phyloP scores from a whole-genome alignment of 1,140 invertebrate species.

The Plutomurus gul region DNA sequence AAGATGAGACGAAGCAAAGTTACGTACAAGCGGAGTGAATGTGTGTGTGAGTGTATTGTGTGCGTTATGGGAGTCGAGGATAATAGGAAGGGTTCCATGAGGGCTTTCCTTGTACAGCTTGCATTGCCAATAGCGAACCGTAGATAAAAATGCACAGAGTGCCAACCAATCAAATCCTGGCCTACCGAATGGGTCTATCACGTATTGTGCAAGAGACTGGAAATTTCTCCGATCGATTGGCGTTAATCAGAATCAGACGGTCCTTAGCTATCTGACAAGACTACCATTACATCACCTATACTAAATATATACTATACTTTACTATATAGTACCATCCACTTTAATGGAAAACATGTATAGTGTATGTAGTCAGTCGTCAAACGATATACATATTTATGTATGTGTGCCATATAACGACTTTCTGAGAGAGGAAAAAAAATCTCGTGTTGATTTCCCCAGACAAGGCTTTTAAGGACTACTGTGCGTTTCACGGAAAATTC shows the following conservation, averaged over 20 bases:
- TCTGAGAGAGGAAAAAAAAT: not conserved
- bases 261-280: conserved; percentile 14
- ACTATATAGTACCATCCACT: no score
- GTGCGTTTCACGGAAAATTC: not conserved
- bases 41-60: not conserved
- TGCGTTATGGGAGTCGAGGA: conserved; percentile 31
- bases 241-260: conserved; percentile 26
- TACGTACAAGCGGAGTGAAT: no score
- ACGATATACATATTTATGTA: no score
- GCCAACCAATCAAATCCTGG: conserved; percentile 28
- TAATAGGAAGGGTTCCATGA: conserved; percentile 33
- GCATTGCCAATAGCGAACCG: conserved; percentile 31
- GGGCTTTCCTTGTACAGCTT: conserved; percentile 18
- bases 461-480: not conserved
- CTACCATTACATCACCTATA: not conserved
- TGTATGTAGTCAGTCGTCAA: no score
- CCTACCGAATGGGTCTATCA: conserved; percentile 33
- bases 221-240: conserved; percentile 36
- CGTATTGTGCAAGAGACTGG: conserved; percentile 19
- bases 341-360: no score
- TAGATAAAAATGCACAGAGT: conserved; percentile 30
- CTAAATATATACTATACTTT: no score
- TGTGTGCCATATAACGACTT: no score
- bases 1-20: not conserved
- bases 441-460: conserved; percentile 16